Conservation (phyloP, 2,888 invertebrate genomes). For the Pyrocoelia pectoralis region DNA sequence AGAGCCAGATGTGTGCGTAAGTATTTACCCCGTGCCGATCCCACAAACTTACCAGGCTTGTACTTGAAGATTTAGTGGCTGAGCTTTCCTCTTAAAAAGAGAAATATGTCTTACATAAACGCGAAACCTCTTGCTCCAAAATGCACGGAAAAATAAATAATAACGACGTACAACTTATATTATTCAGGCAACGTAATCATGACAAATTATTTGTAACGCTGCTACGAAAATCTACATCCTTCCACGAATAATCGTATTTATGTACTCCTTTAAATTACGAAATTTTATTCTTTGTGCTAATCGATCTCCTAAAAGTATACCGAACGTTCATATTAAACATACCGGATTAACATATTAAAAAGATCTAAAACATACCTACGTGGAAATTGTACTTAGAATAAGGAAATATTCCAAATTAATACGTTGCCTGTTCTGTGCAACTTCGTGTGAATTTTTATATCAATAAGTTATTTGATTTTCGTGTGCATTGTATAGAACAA, state of each 20-base stretch:
- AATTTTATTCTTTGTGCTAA: no score
- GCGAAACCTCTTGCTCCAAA: slow-evolving; percentile 36
- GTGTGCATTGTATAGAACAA: no score
- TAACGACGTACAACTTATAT: slow-evolving; percentile 32
- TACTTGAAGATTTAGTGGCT: slow-evolving; percentile 41
- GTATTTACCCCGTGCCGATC: slow-evolving; percentile 49
- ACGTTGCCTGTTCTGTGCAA: no score
- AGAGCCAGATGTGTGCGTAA: slow-evolving; percentile 52
- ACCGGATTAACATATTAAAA: no score
- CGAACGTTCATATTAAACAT: no score
- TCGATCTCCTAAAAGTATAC: no score
- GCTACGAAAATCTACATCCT: slow-evolving; percentile 13
- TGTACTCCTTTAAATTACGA: neutral
- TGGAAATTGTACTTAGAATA: no score
- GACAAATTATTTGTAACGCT: slow-evolving; percentile 29
- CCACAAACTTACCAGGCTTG: slow-evolving; percentile 49
- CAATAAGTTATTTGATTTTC: no score
- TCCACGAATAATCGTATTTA: slow-evolving; percentile 13
- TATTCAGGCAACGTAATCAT: slow-evolving; percentile 27
- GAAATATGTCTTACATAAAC: slow-evolving; percentile 37
- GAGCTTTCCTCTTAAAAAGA: slow-evolving; percentile 38
- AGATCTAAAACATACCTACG: no score
- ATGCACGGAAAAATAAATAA: slow-evolving; percentile 34
- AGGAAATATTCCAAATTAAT: no score
- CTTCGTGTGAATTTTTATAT: no score